Percentiles rank a stretch among this genome's conserved stretches.
phyloP scores from a whole-genome alignment of 2,888 invertebrate genomes.

The Drosophila anomalipes region DNA sequence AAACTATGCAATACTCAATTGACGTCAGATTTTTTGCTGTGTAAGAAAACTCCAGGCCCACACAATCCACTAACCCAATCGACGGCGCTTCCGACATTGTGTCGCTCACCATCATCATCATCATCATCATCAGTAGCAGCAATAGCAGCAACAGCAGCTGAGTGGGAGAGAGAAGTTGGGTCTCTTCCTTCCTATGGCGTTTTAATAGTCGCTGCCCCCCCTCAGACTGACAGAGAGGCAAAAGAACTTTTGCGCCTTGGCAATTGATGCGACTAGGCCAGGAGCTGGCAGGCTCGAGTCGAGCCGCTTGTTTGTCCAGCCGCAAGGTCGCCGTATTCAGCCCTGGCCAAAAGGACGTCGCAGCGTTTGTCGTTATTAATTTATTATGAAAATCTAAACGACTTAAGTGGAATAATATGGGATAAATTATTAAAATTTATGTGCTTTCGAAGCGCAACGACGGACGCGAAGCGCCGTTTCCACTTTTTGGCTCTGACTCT shows the following conservation, averaged over 20 bases:
- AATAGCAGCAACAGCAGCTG: neutral
- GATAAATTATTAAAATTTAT: conserved; percentile 85
- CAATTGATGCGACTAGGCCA: conserved; percentile 57
- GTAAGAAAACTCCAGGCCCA: neutral
- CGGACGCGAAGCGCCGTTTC: conserved; percentile 26
- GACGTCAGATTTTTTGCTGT: neutral
- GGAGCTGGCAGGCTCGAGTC: conserved; percentile 19
- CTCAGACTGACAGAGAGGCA: conserved; percentile 10
- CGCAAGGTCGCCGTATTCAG: conserved; percentile 58
- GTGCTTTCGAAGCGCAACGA: conserved; percentile 75
- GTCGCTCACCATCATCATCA: conserved; percentile 34
- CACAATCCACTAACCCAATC: conserved; percentile 45
- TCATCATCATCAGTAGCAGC: neutral
- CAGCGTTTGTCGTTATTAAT: conserved; percentile 81
- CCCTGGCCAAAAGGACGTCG: conserved; percentile 36
- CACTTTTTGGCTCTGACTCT: conserved; percentile 22
- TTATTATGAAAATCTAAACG: conserved; percentile 85
- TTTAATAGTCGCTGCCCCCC: conserved; percentile 59
- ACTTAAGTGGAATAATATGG: conserved; percentile 85
- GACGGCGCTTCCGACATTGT: conserved; percentile 35
- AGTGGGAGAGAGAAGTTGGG: neutral
- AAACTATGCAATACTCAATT: neutral
- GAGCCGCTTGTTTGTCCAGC: conserved; percentile 48
- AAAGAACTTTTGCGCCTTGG: conserved; percentile 61
- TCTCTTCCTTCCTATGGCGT: conserved; percentile 28